phyloP scores from a whole-genome alignment of 2,888 invertebrate genomes.

The Enoplolaimus lenunculus region DNA sequence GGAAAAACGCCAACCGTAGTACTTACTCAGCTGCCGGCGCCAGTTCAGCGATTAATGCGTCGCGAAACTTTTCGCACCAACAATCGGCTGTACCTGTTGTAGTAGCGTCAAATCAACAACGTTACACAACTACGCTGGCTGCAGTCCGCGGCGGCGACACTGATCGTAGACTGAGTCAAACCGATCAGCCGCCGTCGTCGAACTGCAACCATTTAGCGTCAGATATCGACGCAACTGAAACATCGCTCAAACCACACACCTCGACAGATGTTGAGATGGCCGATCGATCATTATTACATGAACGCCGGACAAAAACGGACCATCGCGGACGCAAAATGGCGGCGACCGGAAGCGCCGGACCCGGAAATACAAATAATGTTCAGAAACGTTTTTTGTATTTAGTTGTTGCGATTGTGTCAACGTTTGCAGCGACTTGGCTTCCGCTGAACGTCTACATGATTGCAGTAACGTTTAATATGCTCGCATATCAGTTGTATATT shows the following conservation, averaged over 20 bases:
- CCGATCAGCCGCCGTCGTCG: too few species aligned
- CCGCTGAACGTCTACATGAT: neutral
- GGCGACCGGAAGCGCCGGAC: neutral
- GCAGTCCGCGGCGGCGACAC: too few species aligned
- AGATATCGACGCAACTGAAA: neutral
- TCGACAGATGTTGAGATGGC: neutral
- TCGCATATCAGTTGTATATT: neutral
- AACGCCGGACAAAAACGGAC: too few species aligned
- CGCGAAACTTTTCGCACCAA: too few species aligned
- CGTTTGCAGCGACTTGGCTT: neutral
- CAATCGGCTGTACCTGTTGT: neutral
- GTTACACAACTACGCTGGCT: too few species aligned
- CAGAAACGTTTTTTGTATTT: neutral
- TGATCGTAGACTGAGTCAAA: too few species aligned
- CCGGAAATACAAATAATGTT: neutral
- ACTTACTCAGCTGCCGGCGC: neutral
- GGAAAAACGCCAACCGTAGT: neutral
- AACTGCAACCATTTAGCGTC: neutral
- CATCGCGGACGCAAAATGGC: neutral
- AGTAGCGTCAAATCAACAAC: neutral
- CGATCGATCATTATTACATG: too few species aligned
- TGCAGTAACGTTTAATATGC: neutral
- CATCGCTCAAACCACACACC: neutral
- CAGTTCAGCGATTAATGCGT: neutral
- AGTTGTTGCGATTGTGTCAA: neutral